Base-by-base conservation (phyloP, 2,888 invertebrate species). In the Cataglyphis albicans region DNA sequence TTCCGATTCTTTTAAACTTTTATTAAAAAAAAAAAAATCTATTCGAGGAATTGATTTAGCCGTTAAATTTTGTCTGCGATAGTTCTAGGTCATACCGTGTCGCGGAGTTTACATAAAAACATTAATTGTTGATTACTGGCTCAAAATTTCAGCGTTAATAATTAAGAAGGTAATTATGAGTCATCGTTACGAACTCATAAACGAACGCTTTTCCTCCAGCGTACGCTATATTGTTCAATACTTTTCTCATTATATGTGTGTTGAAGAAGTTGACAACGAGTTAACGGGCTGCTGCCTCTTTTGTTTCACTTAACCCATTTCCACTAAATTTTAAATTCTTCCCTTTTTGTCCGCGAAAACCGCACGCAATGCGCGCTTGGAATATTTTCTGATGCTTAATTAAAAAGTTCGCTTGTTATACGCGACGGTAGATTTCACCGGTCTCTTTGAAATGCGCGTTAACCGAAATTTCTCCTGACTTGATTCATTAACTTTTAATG, bases 251-350 rank as follows among this genome's bases (percentile, higher is more conserved):
- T 72, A 59, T 59, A 3, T 44, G 35, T 70, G 18, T 10, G 76
- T 78, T 70, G 44, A 78, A 78, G 72, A 61, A 70, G 59, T 72
- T 61, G 78, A 78, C 25, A 61, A 78, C 57, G 18, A 32, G 35
- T 78, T 59, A 72, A 72, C 59, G 72, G 44, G 63, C 38, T 63
- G 63, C 41, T 76, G 25, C 48, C 61, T 35, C 44, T 41, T 75
- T 81, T 81, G 25, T 84, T 55, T 78, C 18, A 83, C 68, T 75
- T 70, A 76, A 52, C 10, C 70, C 18, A 52, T 76, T 84, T 81
- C n/a, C n/a, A 29, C 48, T 38, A 15, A 68, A 80, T 29, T 74
- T 59, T 21, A 12, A 32, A 82, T 87, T 59, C 32, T 25, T 80
- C 57, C 44, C 55, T 44, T 55, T 29, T 59, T 64, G 52, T 3